These are phyloP conservation scores for Meteorus colon DNA, from an alignment of 2,888 invertebrate species.

Conservation along the genomic window DNA sequence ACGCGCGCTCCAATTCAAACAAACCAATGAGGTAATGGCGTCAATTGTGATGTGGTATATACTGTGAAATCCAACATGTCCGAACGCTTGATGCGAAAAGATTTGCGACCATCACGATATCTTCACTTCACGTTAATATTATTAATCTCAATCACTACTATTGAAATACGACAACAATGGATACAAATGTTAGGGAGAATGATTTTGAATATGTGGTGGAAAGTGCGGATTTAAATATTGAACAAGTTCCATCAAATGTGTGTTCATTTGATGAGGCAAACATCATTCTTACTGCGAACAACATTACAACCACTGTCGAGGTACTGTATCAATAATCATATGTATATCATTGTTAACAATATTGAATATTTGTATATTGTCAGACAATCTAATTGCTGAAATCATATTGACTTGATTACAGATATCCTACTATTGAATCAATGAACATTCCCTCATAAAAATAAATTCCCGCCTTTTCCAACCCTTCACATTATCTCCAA, in stretches of 20 bases:
- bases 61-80: slow-evolving; percentile 49
- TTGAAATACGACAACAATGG: slow-evolving; percentile 22
- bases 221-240: background rate
- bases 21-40: slow-evolving; percentile 44
- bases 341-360: background rate
- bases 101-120: slow-evolving; percentile 37
- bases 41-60: slow-evolving; percentile 33
- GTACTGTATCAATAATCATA: background rate
- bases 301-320: slow-evolving; percentile 28
- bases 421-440: background rate
- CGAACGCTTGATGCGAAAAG: slow-evolving; percentile 49
- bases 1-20: slow-evolving; percentile 26
- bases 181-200: slow-evolving; percentile 7
- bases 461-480: slow-evolving; percentile 8
- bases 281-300: slow-evolving; percentile 17
- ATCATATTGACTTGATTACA: background rate
- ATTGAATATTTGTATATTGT: background rate
- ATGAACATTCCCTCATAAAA: background rate
- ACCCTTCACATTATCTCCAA: background rate
- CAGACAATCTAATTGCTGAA: background rate
- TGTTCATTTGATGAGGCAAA: background rate
- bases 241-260: background rate
- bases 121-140: slow-evolving; percentile 16
- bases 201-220: background rate
- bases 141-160: slow-evolving; percentile 18